These are phyloP conservation scores for Hoplias malabaricus DNA, from an alignment of 2,113 vertebrate species.

Conservation along the genomic window DNA sequence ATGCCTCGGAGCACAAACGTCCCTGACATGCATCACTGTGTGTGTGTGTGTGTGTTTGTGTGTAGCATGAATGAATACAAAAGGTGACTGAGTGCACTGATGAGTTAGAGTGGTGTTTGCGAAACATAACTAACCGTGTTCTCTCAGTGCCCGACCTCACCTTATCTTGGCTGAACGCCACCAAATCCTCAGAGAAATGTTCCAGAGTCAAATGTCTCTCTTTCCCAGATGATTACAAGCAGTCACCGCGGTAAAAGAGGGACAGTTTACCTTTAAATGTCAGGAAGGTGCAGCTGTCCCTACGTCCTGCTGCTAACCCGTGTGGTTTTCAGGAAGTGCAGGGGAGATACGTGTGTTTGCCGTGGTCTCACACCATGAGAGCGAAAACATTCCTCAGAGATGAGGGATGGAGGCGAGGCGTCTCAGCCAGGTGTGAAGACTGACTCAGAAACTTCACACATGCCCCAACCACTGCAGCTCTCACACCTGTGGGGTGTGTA, in stretches of 20 bases:
- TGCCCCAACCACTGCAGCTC: background rate
- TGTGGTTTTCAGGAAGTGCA: background rate
- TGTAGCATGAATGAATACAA: no score
- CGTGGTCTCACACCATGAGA: background rate
- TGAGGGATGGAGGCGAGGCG: conserved; percentile 14
- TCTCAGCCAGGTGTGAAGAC: conserved; percentile 23
- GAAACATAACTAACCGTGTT: no score
- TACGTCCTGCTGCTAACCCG: background rate
- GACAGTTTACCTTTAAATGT: no score
- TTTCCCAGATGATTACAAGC: no score
- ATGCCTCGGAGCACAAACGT: conserved; percentile 1
- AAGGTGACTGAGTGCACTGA: no score
- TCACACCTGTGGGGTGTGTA: conserved; percentile 6
- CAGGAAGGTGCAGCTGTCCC: no score
- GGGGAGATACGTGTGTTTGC: background rate
- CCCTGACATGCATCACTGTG: background rate
- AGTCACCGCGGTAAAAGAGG: no score
- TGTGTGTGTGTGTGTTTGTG: background rate
- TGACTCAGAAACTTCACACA: conserved; percentile 17
- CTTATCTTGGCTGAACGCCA: no score
- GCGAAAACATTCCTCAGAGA: conserved; percentile 10
- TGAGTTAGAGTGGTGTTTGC: no score
- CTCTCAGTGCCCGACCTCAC: no score
- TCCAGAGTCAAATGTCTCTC: no score
- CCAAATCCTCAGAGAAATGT: no score